These are phyloP conservation scores for Empis livida DNA, from an alignment of 2,888 invertebrate species.

Conservation along the genomic window DNA sequence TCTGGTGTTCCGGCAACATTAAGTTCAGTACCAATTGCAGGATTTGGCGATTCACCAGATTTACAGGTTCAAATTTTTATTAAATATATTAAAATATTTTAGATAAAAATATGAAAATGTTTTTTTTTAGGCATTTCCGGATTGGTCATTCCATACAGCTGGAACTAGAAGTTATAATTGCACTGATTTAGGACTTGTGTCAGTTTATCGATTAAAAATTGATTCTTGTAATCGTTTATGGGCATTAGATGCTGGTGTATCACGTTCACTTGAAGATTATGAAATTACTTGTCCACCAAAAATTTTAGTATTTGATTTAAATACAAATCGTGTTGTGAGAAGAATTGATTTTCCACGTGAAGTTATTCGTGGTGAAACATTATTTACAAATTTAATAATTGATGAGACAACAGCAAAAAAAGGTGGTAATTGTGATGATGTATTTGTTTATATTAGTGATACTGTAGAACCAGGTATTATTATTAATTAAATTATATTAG, in stretches of 20 bases:
- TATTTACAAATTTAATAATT: constrained; percentile 66
- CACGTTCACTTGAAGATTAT: constrained; percentile 47
- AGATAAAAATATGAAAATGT: not conserved
- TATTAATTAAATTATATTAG: not conserved
- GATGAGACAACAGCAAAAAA: constrained; percentile 55
- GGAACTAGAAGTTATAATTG: constrained; percentile 60
- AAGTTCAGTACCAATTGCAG: constrained; percentile 51
- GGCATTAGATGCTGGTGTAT: constrained; percentile 61
- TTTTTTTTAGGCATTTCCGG: constrained; percentile 48
- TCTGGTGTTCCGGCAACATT: constrained; percentile 66
- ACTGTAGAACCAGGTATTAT: constrained; percentile 62
- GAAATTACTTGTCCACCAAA: constrained; percentile 61
- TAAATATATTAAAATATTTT: constrained; percentile 1
- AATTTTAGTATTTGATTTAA: constrained; percentile 64
- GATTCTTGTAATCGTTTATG: constrained; percentile 75
- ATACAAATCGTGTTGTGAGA: constrained; percentile 53
- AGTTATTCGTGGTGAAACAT: constrained; percentile 57
- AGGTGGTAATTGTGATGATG: constrained; percentile 54
- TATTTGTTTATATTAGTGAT: constrained; percentile 68
- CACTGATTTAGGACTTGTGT: constrained; percentile 59
- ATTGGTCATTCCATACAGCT: constrained; percentile 64
- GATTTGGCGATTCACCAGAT: constrained; percentile 54
- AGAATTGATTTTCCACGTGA: constrained; percentile 61
- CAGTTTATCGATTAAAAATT: constrained; percentile 61
- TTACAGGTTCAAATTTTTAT: constrained; percentile 52